phyloP scores from a whole-genome alignment of 2,797 vertebrate species.

The Enteromius thamalakanensis region DNA sequence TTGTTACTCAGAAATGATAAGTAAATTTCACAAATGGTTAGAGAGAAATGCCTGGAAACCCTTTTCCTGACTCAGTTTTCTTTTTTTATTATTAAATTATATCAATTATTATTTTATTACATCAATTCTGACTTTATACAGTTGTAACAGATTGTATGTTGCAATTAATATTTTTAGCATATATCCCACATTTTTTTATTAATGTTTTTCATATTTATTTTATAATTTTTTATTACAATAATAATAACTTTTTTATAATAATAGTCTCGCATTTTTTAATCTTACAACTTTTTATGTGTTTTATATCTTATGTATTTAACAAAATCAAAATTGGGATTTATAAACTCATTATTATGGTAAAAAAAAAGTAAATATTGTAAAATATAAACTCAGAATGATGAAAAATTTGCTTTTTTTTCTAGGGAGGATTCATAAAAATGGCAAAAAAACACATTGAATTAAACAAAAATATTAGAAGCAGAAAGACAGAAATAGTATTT shows the following conservation, averaged over 20 bases:
- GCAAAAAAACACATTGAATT: neutral
- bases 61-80: neutral
- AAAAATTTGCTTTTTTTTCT: neutral
- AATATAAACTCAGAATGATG: neutral
- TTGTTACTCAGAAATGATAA: neutral
- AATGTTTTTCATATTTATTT: too few relatives aligned
- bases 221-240: too few relatives aligned
- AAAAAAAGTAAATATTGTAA: neutral
- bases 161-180: neutral
- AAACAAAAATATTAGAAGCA: neutral
- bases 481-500: neutral
- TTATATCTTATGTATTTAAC: too few relatives aligned
- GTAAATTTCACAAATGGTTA: neutral
- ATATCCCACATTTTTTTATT: neutral
- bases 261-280: neutral
- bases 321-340: neutral
- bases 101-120: neutral
- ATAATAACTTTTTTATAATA: too few relatives aligned
- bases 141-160: neutral
- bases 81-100: too few relatives aligned
- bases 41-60: neutral
- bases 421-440: neutral
- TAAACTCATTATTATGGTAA: neutral
- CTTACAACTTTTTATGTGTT: too few relatives aligned
- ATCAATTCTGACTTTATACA: neutral